Evolutionary conservation across 2,888 invertebrate genomes (phyloP).

Genomic region (Mesorhabditis sp.): DNA sequence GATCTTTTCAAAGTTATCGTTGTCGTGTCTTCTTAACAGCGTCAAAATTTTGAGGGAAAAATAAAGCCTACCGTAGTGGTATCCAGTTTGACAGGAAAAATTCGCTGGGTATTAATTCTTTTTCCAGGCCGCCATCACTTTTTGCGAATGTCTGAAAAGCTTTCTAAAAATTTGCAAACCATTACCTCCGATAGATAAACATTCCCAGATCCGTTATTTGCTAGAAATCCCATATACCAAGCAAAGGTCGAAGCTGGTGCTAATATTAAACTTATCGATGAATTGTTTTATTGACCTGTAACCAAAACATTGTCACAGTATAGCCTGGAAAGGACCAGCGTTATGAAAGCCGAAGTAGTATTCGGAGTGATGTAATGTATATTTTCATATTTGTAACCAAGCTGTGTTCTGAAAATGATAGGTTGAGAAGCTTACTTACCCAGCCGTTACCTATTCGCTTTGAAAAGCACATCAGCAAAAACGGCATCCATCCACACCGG

Average conservation of each 20-base stretch:
- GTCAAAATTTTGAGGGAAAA: not conserved
- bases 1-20: not conserved
- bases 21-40: not conserved
- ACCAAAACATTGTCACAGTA: not conserved
- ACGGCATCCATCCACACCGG: not conserved
- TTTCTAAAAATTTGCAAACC: not conserved
- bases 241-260: not conserved
- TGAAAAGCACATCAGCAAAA: not conserved
- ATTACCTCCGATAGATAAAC: not conserved
- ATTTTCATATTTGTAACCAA: not conserved
- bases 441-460: not conserved
- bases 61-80: not conserved
- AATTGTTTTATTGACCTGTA: not conserved
- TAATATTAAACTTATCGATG: not conserved
- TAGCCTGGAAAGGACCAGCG: not conserved
- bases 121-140: not conserved
- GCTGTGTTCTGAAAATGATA: not conserved
- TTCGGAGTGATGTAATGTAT: constrained; percentile 3
- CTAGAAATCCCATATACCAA: not conserved
- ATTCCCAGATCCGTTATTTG: not conserved
- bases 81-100: constrained; percentile 1
- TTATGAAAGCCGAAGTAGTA: not conserved
- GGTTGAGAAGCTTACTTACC: not conserved
- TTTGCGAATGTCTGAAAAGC: not conserved
- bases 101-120: not conserved